phyloP scores from a whole-genome alignment of 2,888 invertebrate species.

The Eutolmus rufibarbis region DNA sequence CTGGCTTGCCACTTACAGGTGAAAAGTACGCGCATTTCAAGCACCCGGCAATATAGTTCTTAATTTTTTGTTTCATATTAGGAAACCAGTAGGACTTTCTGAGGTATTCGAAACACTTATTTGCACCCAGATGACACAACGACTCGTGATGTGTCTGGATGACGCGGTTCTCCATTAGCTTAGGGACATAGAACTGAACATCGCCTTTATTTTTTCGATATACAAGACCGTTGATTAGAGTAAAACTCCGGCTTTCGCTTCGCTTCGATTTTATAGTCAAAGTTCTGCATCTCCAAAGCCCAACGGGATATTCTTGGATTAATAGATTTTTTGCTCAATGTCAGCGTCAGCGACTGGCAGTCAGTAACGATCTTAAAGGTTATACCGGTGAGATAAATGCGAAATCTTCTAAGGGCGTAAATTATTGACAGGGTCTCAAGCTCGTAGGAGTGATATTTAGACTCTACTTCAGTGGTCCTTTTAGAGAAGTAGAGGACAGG shows the following conservation, averaged over 20 bases:
- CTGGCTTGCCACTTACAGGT: conserved; percentile 48
- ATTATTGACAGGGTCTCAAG: conserved; percentile 16
- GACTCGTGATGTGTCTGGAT: too few relatives aligned
- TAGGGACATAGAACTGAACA: too few relatives aligned
- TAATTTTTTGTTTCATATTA: conserved; percentile 51
- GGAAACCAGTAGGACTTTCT: too few relatives aligned
- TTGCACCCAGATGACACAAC: too few relatives aligned
- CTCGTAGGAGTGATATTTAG: neutral
- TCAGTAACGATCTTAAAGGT: conserved; percentile 51
- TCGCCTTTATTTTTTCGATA: too few relatives aligned
- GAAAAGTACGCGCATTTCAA: conserved; percentile 40
- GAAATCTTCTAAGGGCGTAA: conserved; percentile 51
- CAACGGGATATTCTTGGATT: conserved; percentile 43
- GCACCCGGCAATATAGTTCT: conserved; percentile 14
- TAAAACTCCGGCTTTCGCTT: neutral
- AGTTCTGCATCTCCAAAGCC: neutral
- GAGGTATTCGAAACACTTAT: too few relatives aligned
- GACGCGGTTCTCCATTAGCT: too few relatives aligned
- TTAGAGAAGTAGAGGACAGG: neutral
- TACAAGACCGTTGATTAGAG: conserved; percentile 12
- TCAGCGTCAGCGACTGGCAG: neutral
- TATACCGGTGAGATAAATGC: conserved; percentile 50
- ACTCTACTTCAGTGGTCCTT: neutral
- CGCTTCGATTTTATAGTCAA: neutral
- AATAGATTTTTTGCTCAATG: conserved; percentile 44